Conservation (phyloP, 2,888 invertebrate genomes). For the Morpho deidamia region DNA sequence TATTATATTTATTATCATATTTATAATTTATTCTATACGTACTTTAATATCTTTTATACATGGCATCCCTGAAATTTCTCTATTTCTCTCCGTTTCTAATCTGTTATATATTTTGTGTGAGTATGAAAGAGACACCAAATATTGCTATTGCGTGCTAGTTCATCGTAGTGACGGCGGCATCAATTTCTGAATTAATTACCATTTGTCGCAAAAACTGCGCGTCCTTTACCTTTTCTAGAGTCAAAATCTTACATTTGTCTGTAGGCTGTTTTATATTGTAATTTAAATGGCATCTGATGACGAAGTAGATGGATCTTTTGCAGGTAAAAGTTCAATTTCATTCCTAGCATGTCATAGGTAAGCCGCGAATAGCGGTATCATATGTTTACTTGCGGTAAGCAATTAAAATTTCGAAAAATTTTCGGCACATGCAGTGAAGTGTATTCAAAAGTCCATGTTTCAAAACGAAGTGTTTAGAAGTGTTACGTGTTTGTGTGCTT, state of each 20-base stretch:
- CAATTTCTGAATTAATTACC: conserved; percentile 79
- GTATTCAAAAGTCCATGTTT: conserved; percentile 27
- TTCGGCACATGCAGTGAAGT: conserved; percentile 36
- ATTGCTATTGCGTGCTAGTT: conserved; percentile 46
- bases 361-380: conserved; percentile 80
- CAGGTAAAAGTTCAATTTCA: conserved; percentile 84
- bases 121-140: conserved; percentile 53
- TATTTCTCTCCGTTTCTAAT: neutral
- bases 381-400: conserved; percentile 79
- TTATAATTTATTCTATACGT: neutral
- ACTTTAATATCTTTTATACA: neutral
- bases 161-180: conserved; percentile 74
- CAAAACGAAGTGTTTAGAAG: conserved; percentile 24
- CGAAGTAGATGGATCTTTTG: conserved; percentile 91
- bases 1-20: too few relatives aligned
- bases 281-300: conserved; percentile 90
- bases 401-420: conserved; percentile 73
- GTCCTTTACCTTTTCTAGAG: conserved; percentile 73
- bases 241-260: conserved; percentile 56
- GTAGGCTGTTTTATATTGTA: conserved; percentile 57
- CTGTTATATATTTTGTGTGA: conserved; percentile 29
- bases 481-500: conserved; percentile 33
- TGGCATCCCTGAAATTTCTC: neutral
- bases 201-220: conserved; percentile 79
- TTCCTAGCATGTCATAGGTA: conserved; percentile 76